These are phyloP conservation scores for Drosophila melanosoma DNA, from an alignment of 2,888 invertebrate genomes.

Conservation along the genomic window DNA sequence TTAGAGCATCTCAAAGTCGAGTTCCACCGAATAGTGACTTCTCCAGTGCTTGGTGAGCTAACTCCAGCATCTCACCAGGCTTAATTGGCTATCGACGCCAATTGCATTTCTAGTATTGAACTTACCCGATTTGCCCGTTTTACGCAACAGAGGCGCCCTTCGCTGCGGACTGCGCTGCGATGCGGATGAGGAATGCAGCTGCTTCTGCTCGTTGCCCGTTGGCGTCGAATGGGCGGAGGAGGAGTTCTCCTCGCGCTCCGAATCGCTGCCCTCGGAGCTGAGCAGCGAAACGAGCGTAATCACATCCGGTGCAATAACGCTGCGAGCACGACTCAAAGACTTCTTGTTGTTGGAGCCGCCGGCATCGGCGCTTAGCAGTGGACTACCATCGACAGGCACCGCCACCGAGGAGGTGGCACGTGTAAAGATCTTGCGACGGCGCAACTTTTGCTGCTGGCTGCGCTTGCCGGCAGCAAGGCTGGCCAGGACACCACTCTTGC, in stretches of 20 bases:
- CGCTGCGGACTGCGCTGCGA: constrained; percentile 70
- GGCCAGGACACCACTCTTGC: constrained; percentile 69
- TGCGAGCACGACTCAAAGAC: constrained; percentile 76
- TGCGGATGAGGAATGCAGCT: constrained; percentile 21
- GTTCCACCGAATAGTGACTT: no score
- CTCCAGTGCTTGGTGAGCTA: no score
- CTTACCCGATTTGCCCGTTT: constrained; percentile 85
- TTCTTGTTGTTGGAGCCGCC: constrained; percentile 58
- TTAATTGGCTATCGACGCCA: no score
- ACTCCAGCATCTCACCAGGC: no score
- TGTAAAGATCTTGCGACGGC: constrained; percentile 79
- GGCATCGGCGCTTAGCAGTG: constrained; percentile 40
- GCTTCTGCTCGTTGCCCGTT: constrained; percentile 35
- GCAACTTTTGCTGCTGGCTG: constrained; percentile 75
- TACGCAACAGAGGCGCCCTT: constrained; percentile 82
- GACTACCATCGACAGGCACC: constrained; percentile 25
- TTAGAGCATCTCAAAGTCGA: not conserved
- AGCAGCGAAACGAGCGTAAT: constrained; percentile 89
- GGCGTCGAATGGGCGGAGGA: constrained; percentile 41
- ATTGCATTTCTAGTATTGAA: not conserved
- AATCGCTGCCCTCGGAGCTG: constrained; percentile 88
- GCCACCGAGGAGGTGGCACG: constrained; percentile 63
- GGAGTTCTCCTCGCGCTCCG: constrained; percentile 85
- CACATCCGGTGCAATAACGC: constrained; percentile 84
- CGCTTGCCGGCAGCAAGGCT: constrained; percentile 71